Percentiles rank a stretch among this genome's conserved stretches.
Evolutionary conservation across 2,888 invertebrate species (phyloP).

Genomic region (Polydrusus pterygomalis): DNA sequence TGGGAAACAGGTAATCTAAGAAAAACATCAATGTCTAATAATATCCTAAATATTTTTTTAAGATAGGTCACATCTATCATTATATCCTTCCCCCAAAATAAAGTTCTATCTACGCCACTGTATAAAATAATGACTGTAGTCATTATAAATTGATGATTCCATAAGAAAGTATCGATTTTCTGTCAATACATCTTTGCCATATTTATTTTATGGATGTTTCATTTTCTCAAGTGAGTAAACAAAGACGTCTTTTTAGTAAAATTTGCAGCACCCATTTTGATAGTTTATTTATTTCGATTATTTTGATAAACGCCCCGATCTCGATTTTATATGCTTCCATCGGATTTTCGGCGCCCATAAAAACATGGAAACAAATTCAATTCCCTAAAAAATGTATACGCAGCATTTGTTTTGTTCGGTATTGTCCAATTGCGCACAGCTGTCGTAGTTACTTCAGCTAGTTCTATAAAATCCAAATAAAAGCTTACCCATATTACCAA

Average conservation of each 20-base stretch:
- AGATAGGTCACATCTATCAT: too few relatives aligned
- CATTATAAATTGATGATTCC: not conserved
- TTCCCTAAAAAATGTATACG: conserved; percentile 40
- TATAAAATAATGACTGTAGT: too few relatives aligned
- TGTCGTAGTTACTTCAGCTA: too few relatives aligned
- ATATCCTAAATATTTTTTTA: too few relatives aligned
- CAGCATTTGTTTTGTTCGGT: conserved; percentile 42
- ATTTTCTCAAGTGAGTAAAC: conserved; percentile 11
- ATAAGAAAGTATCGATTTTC: not conserved
- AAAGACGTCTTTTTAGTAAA: not conserved
- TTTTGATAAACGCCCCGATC: conserved; percentile 33
- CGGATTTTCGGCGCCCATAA: conserved; percentile 23
- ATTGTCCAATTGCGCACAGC: too few relatives aligned
- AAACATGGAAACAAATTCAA: conserved; percentile 52
- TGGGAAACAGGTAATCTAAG: too few relatives aligned
- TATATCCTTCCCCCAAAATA: too few relatives aligned
- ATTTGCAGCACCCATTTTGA: conserved; percentile 13
- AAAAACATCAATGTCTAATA: too few relatives aligned
- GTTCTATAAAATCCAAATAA: too few relatives aligned
- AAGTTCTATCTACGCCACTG: too few relatives aligned
- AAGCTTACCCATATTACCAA: too few relatives aligned
- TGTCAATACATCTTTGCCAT: not conserved
- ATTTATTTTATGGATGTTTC: conserved; percentile 3
- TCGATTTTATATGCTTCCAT: conserved; percentile 31
- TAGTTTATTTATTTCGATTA: conserved; percentile 35